A percentile compares a stretch with the other conserved stretches of the same genome.
phyloP scores from a whole-genome alignment of 2,797 vertebrate species.

The Lophotriccus pileatus region DNA sequence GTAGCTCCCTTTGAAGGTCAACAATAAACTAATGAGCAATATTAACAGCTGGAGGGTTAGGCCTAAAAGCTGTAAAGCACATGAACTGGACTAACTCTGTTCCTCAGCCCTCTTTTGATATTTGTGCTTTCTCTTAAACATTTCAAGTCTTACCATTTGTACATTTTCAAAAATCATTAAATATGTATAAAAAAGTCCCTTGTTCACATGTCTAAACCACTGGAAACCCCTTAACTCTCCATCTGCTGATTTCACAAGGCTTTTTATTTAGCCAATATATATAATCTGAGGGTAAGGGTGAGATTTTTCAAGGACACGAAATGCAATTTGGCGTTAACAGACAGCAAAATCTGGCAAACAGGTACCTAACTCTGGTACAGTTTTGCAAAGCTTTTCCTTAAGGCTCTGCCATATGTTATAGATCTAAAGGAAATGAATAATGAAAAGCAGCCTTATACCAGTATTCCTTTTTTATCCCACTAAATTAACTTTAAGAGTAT shows the following conservation, averaged over 20 bases:
- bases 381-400: not conserved
- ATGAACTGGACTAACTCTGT: not conserved
- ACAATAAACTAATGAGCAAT: not conserved
- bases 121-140: not conserved
- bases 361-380: not conserved
- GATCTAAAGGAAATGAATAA: not conserved
- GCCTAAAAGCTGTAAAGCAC: not conserved
- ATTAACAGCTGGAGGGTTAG: not conserved
- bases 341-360: not conserved
- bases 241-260: not conserved
- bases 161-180: not conserved
- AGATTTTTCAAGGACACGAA: not conserved
- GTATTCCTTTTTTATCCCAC: not conserved
- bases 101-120: not conserved
- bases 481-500: not conserved
- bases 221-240: not conserved
- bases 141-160: not conserved
- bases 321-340: not conserved
- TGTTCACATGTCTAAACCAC: not conserved
- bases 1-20: not conserved
- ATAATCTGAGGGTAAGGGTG: not conserved
- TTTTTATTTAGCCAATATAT: not conserved
- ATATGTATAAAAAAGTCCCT: not conserved
- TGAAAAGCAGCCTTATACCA: not conserved
- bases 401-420: not conserved